phyloP scores from a whole-genome alignment of 2,888 invertebrate species.

The Volucella inflata region DNA sequence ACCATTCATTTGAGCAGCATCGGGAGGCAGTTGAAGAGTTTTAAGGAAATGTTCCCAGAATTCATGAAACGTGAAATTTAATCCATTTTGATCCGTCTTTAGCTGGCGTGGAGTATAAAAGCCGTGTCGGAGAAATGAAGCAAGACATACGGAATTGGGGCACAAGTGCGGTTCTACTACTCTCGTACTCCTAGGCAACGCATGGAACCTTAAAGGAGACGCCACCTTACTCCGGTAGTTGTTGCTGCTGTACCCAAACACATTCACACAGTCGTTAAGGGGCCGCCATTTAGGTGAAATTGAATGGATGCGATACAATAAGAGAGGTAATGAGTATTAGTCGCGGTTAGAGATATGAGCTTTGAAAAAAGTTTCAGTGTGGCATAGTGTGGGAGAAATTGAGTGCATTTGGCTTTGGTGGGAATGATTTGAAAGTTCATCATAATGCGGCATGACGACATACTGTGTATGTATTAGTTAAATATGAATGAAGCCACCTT shows the following conservation, averaged over 20 bases:
- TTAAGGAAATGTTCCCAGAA: conserved; percentile 67
- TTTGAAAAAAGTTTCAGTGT: no score
- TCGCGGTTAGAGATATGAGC: not conserved
- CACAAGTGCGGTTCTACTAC: not conserved
- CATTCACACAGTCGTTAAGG: conserved; percentile 3
- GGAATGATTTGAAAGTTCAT: no score
- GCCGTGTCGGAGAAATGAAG: conserved; percentile 61
- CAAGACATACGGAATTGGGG: conserved; percentile 38
- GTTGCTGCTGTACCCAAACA: not conserved
- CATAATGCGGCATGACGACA: no score
- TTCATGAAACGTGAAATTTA: conserved; percentile 74
- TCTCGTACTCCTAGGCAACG: not conserved
- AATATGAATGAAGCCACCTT: no score
- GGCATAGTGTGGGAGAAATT: no score
- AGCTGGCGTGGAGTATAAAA: conserved; percentile 55
- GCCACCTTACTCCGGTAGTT: not conserved
- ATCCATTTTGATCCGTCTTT: conserved; percentile 73
- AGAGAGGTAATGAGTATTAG: conserved; percentile 9
- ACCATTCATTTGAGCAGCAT: conserved; percentile 70
- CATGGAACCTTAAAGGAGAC: no score
- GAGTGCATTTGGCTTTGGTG: no score
- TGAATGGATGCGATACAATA: not conserved
- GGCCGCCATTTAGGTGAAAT: not conserved
- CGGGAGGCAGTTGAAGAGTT: conserved; percentile 73
- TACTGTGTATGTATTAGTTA: no score